A percentile compares a stretch with the other conserved stretches of the same genome.
Evolutionary conservation across 2,797 vertebrate species (phyloP).

Genomic region (Strix occidentalis): DNA sequence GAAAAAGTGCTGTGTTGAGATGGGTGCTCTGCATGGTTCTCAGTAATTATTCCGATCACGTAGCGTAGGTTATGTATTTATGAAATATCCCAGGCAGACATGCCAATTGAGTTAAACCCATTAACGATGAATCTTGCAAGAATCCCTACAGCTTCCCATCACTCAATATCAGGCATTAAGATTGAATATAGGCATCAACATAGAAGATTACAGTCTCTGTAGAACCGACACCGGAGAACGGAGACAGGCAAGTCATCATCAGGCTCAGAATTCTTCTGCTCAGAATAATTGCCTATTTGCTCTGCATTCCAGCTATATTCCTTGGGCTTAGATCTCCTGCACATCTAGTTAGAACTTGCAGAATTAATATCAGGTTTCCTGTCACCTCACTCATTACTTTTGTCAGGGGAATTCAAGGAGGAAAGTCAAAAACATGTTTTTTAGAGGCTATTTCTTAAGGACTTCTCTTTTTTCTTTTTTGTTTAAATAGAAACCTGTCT

Average conservation of each 20-base stretch:
- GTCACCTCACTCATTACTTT: slow-evolving; percentile 53
- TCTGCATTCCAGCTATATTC: slow-evolving; percentile 16
- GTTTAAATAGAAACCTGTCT: slow-evolving; percentile 44
- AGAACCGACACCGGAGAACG: background rate
- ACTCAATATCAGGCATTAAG: slow-evolving; percentile 52
- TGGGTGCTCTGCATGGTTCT: background rate
- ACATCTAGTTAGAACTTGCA: slow-evolving; percentile 57
- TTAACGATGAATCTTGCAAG: slow-evolving; percentile 59
- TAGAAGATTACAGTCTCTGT: slow-evolving; percentile 49
- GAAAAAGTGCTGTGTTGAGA: background rate
- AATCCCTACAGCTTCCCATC: slow-evolving; percentile 52
- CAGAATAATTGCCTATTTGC: slow-evolving; percentile 61
- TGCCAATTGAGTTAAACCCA: slow-evolving; percentile 55
- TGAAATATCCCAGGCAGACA: slow-evolving; percentile 27
- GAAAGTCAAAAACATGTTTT: slow-evolving; percentile 28
- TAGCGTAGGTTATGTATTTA: slow-evolving; percentile 34
- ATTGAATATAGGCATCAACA: slow-evolving; percentile 51
- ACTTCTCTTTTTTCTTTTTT: background rate
- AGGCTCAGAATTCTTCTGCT: slow-evolving; percentile 26
- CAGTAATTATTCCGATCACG: background rate
- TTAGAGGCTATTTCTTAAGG: slow-evolving; percentile 56
- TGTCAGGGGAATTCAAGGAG: slow-evolving; percentile 58
- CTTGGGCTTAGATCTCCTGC: slow-evolving; percentile 39
- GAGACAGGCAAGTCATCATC: slow-evolving; percentile 52
- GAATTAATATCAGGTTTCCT: slow-evolving; percentile 60